phyloP scores from a whole-genome alignment of 1,140 invertebrate species.

The Dufourea novaeangliae region DNA sequence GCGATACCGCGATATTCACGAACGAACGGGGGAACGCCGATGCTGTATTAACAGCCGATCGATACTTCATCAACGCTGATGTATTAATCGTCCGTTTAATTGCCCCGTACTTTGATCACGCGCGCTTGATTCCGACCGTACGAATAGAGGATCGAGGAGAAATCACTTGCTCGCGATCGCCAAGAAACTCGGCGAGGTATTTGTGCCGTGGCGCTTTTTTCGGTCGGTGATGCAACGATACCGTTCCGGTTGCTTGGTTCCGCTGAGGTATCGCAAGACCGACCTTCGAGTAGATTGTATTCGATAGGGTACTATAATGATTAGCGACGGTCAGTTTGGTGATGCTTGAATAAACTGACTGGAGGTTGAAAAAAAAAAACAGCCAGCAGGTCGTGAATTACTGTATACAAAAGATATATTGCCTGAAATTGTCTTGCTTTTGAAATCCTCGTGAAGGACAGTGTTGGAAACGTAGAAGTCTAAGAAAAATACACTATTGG shows the following conservation, averaged over 20 bases:
- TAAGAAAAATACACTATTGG: too few species aligned
- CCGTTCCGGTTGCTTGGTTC: slow-evolving; percentile 3
- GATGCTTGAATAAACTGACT: too few species aligned
- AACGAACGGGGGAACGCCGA: neutral
- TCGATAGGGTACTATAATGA: neutral
- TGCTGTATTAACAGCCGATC: slow-evolving; percentile 33
- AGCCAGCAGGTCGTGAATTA: too few species aligned
- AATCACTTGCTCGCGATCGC: slow-evolving; percentile 18
- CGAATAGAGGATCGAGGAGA: slow-evolving; percentile 33
- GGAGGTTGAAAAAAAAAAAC: too few species aligned
- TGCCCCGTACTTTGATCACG: slow-evolving; percentile 34
- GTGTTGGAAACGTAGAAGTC: too few species aligned
- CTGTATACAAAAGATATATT: too few species aligned
- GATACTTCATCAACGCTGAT: slow-evolving; percentile 48
- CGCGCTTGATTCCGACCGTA: slow-evolving; percentile 3
- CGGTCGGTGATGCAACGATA: slow-evolving; percentile 22
- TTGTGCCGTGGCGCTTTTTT: slow-evolving; percentile 21
- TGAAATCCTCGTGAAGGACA: too few species aligned
- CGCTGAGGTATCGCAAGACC: slow-evolving; percentile 11
- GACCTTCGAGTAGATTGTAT: neutral
- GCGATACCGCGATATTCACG: slow-evolving; percentile 33
- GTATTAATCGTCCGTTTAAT: slow-evolving; percentile 48
- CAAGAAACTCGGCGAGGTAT: slow-evolving; percentile 17
- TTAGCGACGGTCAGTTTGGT: too few species aligned
- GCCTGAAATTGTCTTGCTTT: too few species aligned